Conservation (phyloP, 2,888 invertebrate species). For the Microchrysa polita region DNA sequence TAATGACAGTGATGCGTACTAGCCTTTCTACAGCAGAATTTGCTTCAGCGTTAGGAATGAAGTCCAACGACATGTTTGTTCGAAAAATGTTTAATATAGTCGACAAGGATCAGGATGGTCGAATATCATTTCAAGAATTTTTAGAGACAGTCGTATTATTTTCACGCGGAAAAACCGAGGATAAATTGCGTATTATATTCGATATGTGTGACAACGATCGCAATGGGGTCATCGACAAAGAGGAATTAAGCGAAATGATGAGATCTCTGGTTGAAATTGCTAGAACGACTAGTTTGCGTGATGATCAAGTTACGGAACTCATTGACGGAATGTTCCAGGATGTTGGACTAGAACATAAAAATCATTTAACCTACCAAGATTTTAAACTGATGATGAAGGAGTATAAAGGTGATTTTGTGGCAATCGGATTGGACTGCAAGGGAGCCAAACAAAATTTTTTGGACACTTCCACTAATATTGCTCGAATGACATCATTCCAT, state of each 20-base stretch:
- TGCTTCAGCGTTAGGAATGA: constrained; percentile 95
- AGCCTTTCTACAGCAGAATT: constrained; percentile 92
- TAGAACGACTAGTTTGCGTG: constrained; percentile 87
- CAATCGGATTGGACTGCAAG: constrained; percentile 93
- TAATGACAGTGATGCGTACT: constrained; percentile 92
- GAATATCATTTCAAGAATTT: constrained; percentile 96
- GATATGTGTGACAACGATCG: constrained; percentile 98
- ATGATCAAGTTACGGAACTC: constrained; percentile 89
- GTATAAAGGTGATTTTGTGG: constrained; percentile 94
- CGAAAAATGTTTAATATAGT: constrained; percentile 98
- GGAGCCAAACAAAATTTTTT: constrained; percentile 95
- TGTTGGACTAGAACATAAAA: constrained; percentile 89
- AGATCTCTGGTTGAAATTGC: constrained; percentile 93
- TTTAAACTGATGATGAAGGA: constrained; percentile 97
- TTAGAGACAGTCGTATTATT: constrained; percentile 92
- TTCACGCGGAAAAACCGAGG: constrained; percentile 91
- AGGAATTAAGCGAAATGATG: constrained; percentile 92
- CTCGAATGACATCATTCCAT: constrained; percentile 94
- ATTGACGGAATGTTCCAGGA: constrained; percentile 96
- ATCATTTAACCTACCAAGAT: constrained; percentile 88
- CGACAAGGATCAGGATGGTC: constrained; percentile 91
- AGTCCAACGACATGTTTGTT: constrained; percentile 92
- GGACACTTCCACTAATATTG: constrained; percentile 93
- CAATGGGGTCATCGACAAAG: constrained; percentile 93
- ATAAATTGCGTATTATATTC: constrained; percentile 92